These are phyloP conservation scores for Cerceris ruficornis DNA, from an alignment of 2,888 invertebrate genomes.

Conservation along the genomic window DNA sequence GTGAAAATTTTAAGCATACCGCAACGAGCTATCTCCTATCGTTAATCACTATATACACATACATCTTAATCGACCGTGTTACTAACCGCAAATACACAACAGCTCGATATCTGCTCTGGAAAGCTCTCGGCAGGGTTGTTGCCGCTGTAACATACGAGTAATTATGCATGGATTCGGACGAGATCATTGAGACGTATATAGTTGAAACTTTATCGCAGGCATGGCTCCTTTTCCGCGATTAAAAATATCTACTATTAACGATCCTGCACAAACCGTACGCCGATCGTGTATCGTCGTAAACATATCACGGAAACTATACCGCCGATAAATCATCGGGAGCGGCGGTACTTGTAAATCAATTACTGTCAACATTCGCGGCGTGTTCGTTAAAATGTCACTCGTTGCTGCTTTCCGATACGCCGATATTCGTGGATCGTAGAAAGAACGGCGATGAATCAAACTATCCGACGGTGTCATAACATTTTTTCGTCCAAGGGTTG, in stretches of 20 bases:
- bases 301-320: conserved; percentile 31
- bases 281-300: conserved; percentile 29
- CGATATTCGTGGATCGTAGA: background rate
- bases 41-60: conserved; percentile 11
- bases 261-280: conserved; percentile 1
- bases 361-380: conserved; percentile 26
- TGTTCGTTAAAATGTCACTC: conserved; percentile 32
- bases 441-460: conserved; percentile 2
- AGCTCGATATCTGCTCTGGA: background rate
- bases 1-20: conserved; percentile 35
- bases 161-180: conserved; percentile 5
- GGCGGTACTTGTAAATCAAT: conserved; percentile 39
- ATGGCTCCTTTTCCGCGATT: conserved; percentile 2
- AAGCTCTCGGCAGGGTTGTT: conserved; percentile 6
- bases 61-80: conserved; percentile 30
- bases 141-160: conserved; percentile 9
- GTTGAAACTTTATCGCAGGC: conserved; percentile 5
- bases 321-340: conserved; percentile 40
- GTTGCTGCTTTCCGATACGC: conserved; percentile 6
- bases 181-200: too few species aligned
- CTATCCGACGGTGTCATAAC: background rate
- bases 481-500: background rate
- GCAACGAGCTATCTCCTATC: conserved; percentile 6
- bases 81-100: conserved; percentile 30
- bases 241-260: conserved; percentile 33